phyloP scores from a whole-genome alignment of 2,113 vertebrate species.

The Bujurquina vittata region DNA sequence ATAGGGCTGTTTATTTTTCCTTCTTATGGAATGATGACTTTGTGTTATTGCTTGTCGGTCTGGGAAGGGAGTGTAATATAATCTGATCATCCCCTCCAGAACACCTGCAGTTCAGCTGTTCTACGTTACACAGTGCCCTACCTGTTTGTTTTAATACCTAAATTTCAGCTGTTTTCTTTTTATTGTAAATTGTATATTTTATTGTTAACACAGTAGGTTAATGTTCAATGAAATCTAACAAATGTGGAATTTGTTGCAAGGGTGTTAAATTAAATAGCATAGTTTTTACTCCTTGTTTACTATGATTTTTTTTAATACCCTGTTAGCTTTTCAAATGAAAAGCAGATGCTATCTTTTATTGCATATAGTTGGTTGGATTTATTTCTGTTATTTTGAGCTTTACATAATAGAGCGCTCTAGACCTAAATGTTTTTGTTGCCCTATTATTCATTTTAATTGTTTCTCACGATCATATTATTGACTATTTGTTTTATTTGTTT shows the following conservation, averaged over 20 bases:
- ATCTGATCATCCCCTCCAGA: conserved; percentile 31
- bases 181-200: not conserved
- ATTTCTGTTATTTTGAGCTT: not conserved
- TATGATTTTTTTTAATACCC: not conserved
- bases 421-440: not conserved
- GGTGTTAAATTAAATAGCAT: not conserved
- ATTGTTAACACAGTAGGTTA: not conserved
- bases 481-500: conserved; percentile 1
- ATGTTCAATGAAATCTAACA: not conserved
- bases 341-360: not conserved
- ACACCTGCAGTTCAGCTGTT: conserved; percentile 24
- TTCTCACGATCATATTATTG: not conserved
- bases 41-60: not conserved
- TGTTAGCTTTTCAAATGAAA: not conserved
- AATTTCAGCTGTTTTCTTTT: not conserved
- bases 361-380: not conserved
- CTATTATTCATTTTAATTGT: not conserved
- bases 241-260: not conserved
- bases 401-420: not conserved
- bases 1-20: not conserved
- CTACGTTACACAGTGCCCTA: conserved; percentile 6
- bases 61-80: conserved; percentile 9
- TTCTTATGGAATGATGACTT: not conserved
- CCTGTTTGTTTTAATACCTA: conserved; percentile 16
- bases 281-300: not conserved